Evolutionary conservation across 92 coral and sea anemone species (phyloP).

Genomic region (Diadumene lineata): DNA sequence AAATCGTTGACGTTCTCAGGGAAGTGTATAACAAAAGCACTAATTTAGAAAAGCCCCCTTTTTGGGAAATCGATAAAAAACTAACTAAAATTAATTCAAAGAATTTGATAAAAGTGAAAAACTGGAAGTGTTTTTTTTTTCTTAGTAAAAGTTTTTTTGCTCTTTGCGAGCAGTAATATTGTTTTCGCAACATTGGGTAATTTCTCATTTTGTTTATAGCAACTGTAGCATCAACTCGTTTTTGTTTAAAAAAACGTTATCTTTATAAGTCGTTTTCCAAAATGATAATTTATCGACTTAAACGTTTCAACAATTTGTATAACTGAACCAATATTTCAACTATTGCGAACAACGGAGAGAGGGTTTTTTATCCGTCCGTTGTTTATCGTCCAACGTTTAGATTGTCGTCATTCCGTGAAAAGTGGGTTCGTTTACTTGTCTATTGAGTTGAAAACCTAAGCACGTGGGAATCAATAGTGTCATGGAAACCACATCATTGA

Average conservation of each 20-base stretch:
- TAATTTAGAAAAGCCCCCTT: slow-evolving; percentile 11
- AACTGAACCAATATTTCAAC: background rate
- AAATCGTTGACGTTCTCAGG: slow-evolving; percentile 21
- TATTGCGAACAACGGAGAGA: background rate
- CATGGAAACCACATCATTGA: slow-evolving; percentile 30
- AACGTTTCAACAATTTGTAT: background rate
- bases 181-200: background rate
- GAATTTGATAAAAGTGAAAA: background rate
- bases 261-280: slow-evolving; percentile 7
- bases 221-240: slow-evolving; percentile 6
- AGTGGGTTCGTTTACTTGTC: slow-evolving; percentile 24
- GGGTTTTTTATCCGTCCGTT: background rate
- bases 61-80: background rate
- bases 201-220: slow-evolving; percentile 4
- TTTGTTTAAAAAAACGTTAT: background rate
- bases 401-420: slow-evolving; percentile 10
- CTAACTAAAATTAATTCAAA: background rate
- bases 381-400: background rate
- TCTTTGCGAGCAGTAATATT: background rate
- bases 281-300: slow-evolving; percentile 3
- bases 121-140: too few species aligned
- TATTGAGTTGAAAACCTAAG: slow-evolving; percentile 11
- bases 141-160: background rate
- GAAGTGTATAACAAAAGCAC: slow-evolving; percentile 2
- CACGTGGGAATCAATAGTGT: slow-evolving; percentile 28